Evolutionary conservation across 1,140 invertebrate species (phyloP).

Genomic region (Drosophila lowei): DNA sequence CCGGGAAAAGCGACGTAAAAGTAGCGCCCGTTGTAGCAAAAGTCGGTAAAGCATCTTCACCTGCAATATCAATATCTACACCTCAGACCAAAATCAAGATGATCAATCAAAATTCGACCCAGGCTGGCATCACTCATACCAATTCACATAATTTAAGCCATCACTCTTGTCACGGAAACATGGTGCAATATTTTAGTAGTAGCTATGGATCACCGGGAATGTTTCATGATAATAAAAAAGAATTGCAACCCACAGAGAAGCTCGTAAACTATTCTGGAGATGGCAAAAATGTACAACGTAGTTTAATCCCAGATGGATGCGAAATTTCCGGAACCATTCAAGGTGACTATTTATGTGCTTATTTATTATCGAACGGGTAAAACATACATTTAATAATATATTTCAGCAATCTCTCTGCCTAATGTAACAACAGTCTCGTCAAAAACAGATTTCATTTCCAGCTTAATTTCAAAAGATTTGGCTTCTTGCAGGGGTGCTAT

Average conservation of each 20-base stretch:
- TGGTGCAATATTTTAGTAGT: conserved; percentile 45
- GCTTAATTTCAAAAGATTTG: conserved; percentile 11
- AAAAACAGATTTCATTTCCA: conserved; percentile 17
- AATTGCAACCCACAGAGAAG: conserved; percentile 15
- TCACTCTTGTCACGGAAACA: conserved; percentile 13
- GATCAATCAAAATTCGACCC: conserved; percentile 20
- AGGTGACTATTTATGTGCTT: conserved; percentile 29
- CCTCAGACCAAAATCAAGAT: conserved; percentile 26
- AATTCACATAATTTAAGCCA: conserved; percentile 35
- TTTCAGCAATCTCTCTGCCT: conserved; percentile 40
- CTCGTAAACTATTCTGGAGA: conserved; percentile 21
- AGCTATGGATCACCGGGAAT: conserved; percentile 40
- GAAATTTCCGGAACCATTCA: conserved; percentile 31
- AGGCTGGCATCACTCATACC: conserved; percentile 18
- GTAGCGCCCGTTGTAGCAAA: conserved; percentile 4
- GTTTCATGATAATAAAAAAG: conserved; percentile 34
- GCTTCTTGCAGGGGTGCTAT: conserved; percentile 7
- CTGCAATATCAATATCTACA: conserved; percentile 28
- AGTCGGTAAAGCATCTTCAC: conserved; percentile 3
- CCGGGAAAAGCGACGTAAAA: conserved; percentile 24
- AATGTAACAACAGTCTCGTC: conserved; percentile 29
- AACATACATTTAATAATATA: neutral
- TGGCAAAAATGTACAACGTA: conserved; percentile 9
- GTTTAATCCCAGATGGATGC: conserved; percentile 16
- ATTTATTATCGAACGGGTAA: neutral